These are phyloP conservation scores for Microplitis mediator DNA, from an alignment of 1,140 invertebrate species.

Conservation along the genomic window DNA sequence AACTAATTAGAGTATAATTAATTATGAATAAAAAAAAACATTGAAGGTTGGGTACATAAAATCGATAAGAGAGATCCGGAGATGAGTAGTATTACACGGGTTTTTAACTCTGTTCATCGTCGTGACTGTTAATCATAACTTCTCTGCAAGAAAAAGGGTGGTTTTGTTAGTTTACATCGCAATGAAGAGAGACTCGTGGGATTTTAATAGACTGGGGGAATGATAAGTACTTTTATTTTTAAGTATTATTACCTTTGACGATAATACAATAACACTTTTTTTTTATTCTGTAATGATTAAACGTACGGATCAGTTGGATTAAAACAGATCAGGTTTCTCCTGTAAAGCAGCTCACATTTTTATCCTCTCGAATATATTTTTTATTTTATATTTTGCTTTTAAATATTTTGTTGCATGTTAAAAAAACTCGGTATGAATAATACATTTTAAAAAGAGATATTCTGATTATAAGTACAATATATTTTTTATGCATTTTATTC, in stretches of 20 bases:
- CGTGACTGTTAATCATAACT: constrained; percentile 29
- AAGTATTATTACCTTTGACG: background rate
- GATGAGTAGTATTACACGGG: constrained; percentile 30
- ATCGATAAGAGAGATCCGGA: constrained; percentile 9
- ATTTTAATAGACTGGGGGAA: background rate
- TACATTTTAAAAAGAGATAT: too few relatives aligned
- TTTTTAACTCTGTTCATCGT: constrained; percentile 33
- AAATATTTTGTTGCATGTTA: too few relatives aligned
- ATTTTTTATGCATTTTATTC: too few relatives aligned
- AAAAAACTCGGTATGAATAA: too few relatives aligned
- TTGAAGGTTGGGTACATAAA: background rate
- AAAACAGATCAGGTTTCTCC: background rate
- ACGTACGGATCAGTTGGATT: background rate
- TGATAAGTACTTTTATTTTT: background rate
- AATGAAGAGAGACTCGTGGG: background rate
- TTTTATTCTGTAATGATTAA: background rate
- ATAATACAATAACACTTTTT: background rate
- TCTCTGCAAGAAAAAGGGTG: background rate
- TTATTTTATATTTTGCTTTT: too few relatives aligned
- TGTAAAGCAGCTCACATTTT: background rate
- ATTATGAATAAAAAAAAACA: constrained; percentile 8
- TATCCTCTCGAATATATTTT: background rate
- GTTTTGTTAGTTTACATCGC: background rate
- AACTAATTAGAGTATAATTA: constrained; percentile 12
- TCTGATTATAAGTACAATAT: too few relatives aligned